phyloP scores from a whole-genome alignment of 1,140 invertebrate genomes.

The Nephila pilipes region DNA sequence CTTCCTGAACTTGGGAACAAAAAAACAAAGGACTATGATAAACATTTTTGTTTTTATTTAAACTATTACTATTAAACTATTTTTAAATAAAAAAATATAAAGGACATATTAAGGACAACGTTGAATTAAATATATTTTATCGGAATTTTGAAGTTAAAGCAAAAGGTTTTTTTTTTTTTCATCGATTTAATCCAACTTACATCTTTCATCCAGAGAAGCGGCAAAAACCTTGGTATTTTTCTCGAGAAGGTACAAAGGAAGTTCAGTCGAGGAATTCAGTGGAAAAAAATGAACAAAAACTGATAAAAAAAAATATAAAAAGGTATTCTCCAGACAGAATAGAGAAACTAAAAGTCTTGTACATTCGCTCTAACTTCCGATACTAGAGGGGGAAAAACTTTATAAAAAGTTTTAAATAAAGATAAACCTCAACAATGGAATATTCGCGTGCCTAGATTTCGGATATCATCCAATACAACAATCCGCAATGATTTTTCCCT shows the following conservation, averaged over 20 bases:
- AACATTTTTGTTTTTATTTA: too few species aligned
- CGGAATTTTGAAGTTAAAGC: too few species aligned
- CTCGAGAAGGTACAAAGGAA: neutral
- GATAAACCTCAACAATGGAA: constrained; percentile 22
- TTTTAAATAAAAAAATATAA: too few species aligned
- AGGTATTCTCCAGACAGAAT: neutral
- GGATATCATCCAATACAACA: constrained; percentile 15
- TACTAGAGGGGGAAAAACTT: neutral
- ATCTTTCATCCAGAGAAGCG: neutral
- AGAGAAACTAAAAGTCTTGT: neutral
- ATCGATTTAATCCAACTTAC: neutral
- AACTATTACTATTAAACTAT: too few species aligned
- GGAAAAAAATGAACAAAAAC: neutral
- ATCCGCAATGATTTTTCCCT: constrained; percentile 44
- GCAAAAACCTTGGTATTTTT: neutral
- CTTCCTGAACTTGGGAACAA: too few species aligned
- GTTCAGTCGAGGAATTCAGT: neutral
- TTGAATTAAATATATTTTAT: too few species aligned
- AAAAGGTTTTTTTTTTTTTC: too few species aligned
- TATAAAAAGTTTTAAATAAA: neutral
- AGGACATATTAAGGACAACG: too few species aligned
- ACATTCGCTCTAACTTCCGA: neutral
- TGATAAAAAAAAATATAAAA: neutral
- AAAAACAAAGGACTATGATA: too few species aligned
- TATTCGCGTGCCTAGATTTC: constrained; percentile 25